phyloP scores from a whole-genome alignment of 2,888 invertebrate species.

The Cepaea hortensis region DNA sequence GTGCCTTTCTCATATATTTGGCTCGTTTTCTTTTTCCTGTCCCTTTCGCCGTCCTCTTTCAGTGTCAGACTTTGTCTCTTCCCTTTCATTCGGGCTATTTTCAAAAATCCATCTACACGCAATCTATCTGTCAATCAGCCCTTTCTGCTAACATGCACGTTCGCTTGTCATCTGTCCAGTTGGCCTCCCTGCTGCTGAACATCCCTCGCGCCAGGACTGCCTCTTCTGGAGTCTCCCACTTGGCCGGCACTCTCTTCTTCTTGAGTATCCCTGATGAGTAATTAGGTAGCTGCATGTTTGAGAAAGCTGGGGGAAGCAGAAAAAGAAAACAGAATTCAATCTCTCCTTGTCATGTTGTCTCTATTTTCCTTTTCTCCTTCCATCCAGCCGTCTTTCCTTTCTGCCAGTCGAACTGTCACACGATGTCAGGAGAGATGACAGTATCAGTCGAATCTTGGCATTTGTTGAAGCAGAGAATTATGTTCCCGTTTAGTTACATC shows the following conservation, averaged over 20 bases:
- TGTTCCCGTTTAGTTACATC: not conserved
- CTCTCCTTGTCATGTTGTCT: not conserved
- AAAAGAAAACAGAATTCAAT: not conserved
- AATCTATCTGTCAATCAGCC: conserved; percentile 8
- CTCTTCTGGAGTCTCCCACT: not conserved
- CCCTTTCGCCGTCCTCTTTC: too few species aligned
- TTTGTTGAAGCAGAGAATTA: not conserved
- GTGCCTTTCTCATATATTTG: too few species aligned
- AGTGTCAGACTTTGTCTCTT: too few species aligned
- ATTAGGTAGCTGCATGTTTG: conserved; percentile 6
- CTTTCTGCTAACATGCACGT: not conserved
- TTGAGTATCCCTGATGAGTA: not conserved
- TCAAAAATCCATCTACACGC: not conserved
- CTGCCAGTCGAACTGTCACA: conserved; percentile 19
- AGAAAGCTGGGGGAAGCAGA: not conserved
- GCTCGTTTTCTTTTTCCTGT: too few species aligned
- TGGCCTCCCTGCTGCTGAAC: not conserved
- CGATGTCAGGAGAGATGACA: conserved; percentile 7
- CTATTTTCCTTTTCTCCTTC: not conserved
- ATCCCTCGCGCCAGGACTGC: too few species aligned
- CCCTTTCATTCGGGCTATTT: not conserved
- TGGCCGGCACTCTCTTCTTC: not conserved
- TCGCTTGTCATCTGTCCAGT: not conserved
- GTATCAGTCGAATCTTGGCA: not conserved
- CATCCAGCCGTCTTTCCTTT: not conserved